phyloP scores from a whole-genome alignment of 2,888 invertebrate genomes.

The Apeira syringaria region DNA sequence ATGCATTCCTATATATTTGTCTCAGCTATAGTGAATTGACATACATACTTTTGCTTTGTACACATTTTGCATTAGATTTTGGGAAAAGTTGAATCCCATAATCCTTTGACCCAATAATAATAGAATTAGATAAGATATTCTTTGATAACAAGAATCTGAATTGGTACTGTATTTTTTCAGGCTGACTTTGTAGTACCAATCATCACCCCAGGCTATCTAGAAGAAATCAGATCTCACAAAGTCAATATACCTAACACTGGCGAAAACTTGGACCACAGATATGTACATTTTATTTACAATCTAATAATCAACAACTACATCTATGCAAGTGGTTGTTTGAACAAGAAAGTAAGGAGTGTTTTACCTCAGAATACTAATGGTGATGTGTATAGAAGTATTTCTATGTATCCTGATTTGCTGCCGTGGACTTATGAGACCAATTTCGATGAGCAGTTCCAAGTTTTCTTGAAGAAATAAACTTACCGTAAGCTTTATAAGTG shows the following conservation, averaged over 20 bases:
- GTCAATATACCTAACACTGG: slow-evolving; percentile 58
- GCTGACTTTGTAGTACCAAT: slow-evolving; percentile 82
- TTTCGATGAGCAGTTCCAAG: slow-evolving; percentile 73
- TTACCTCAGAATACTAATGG: slow-evolving; percentile 62
- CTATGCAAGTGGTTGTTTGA: slow-evolving; percentile 71
- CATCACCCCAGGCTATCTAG: slow-evolving; percentile 76
- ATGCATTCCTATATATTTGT: too few relatives aligned
- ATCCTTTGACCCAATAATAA: too few relatives aligned
- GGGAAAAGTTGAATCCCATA: too few relatives aligned
- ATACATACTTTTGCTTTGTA: too few relatives aligned
- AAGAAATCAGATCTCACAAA: slow-evolving; percentile 64
- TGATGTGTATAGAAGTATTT: slow-evolving; percentile 55
- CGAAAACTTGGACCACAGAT: slow-evolving; percentile 75
- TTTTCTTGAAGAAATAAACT: slow-evolving; percentile 51
- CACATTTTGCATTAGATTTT: too few relatives aligned
- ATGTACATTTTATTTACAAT: slow-evolving; percentile 76
- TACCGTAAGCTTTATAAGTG: too few relatives aligned
- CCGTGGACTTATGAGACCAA: slow-evolving; percentile 75
- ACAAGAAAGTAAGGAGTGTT: slow-evolving; percentile 76
- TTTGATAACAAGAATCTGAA: too few relatives aligned
- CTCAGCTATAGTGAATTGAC: too few relatives aligned
- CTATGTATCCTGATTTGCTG: slow-evolving; percentile 72
- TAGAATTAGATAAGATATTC: too few relatives aligned
- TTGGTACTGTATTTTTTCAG: slow-evolving; percentile 56
- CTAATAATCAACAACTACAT: slow-evolving; percentile 73